These are phyloP conservation scores for Holacanthus passer DNA, from an alignment of 2,113 vertebrate species.

Conservation along the genomic window DNA sequence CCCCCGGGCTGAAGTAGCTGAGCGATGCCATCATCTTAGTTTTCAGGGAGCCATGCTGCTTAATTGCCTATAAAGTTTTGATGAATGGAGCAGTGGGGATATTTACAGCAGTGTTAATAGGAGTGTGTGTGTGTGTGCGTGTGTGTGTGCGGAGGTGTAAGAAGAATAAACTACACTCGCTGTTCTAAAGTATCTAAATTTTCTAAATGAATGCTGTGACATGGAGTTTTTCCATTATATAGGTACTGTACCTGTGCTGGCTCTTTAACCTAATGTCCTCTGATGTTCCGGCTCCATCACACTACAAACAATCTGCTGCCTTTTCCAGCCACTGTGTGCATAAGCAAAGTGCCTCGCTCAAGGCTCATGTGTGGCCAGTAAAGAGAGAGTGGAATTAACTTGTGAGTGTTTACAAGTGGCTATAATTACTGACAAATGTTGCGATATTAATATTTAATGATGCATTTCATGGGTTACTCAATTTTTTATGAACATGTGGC, in stretches of 20 bases:
- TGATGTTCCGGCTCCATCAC: background rate
- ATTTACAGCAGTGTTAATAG: constrained; percentile 72
- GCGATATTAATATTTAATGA: too few relatives aligned
- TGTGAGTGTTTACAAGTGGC: too few relatives aligned
- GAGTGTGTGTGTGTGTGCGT: constrained; percentile 29
- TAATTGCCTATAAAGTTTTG: constrained; percentile 79
- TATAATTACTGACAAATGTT: too few relatives aligned
- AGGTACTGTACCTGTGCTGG: background rate
- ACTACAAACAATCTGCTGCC: background rate
- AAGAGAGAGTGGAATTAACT: background rate
- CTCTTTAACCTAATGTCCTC: background rate
- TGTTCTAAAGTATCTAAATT: constrained; percentile 33
- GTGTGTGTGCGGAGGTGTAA: constrained; percentile 1
- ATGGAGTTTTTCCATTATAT: constrained; percentile 15
- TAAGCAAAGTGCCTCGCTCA: background rate
- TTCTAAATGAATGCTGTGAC: constrained; percentile 25
- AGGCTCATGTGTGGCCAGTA: background rate
- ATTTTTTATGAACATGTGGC: too few relatives aligned
- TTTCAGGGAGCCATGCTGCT: constrained; percentile 65
- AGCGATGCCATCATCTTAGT: constrained; percentile 30
- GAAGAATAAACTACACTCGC: background rate
- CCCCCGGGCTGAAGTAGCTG: constrained; percentile 29
- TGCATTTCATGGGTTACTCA: too few relatives aligned
- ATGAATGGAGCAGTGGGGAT: constrained; percentile 68
- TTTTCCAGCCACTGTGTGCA: background rate